Conservation (phyloP, 1,140 invertebrate genomes). For the Drosophila setifemur region DNA sequence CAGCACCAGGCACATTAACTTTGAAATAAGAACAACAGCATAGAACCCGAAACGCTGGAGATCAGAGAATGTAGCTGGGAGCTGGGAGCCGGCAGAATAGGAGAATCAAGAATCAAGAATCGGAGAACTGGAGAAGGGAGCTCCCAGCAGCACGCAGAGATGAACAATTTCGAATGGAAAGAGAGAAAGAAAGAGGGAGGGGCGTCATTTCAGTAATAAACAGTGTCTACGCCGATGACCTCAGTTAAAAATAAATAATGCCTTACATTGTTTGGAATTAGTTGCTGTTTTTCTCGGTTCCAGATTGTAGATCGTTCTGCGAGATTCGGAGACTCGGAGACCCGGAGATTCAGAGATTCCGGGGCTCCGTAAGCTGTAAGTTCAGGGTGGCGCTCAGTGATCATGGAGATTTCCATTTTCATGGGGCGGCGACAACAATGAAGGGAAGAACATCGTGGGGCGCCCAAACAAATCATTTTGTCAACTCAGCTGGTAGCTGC, state of each 20-base stretch:
- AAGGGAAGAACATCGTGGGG: slow-evolving; percentile 28
- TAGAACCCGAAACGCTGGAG: slow-evolving; percentile 16
- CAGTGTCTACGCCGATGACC: slow-evolving; percentile 65
- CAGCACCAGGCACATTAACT: slow-evolving; percentile 57
- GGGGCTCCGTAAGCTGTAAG: slow-evolving; percentile 46
- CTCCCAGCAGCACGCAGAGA: slow-evolving; percentile 7
- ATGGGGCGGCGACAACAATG: slow-evolving; percentile 13
- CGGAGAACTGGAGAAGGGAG: slow-evolving; percentile 8
- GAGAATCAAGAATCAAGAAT: slow-evolving; percentile 28
- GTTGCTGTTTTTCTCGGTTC: slow-evolving; percentile 66
- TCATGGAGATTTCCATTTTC: slow-evolving; percentile 21
- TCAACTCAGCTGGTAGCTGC: slow-evolving; percentile 45
- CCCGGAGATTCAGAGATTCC: slow-evolving; percentile 23
- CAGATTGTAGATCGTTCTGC: slow-evolving; percentile 46
- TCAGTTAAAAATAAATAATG: slow-evolving; percentile 80
- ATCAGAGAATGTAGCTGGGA: not conserved
- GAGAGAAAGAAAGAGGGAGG: slow-evolving; percentile 10
- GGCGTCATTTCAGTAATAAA: slow-evolving; percentile 40
- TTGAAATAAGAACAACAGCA: slow-evolving; percentile 54
- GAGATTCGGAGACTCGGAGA: too few species aligned
- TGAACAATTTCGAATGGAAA: slow-evolving; percentile 4
- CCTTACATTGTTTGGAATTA: slow-evolving; percentile 79
- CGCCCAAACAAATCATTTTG: slow-evolving; percentile 72
- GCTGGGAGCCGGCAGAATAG: not conserved
- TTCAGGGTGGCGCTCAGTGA: slow-evolving; percentile 74